Evolutionary conservation across 2,113 vertebrate species (phyloP).

Genomic region (Chelonoidis abingdonii): DNA sequence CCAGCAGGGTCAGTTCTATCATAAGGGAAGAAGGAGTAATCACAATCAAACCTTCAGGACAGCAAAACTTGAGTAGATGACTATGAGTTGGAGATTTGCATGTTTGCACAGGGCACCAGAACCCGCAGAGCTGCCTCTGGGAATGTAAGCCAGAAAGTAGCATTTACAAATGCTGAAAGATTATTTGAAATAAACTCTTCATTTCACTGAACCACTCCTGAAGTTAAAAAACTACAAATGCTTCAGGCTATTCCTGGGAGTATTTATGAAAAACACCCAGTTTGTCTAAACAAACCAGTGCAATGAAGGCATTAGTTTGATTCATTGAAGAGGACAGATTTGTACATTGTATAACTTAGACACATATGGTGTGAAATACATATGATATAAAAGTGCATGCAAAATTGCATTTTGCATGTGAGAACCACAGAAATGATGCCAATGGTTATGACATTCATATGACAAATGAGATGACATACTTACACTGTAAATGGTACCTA

Average conservation of each 20-base stretch:
- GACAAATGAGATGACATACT: not conserved
- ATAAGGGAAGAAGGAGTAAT: not conserved
- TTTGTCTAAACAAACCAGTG: slow-evolving; percentile 71
- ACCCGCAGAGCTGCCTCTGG: not conserved
- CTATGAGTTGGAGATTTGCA: not conserved
- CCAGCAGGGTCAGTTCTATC: not conserved
- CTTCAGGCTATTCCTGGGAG: slow-evolving; percentile 63
- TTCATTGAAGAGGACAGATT: slow-evolving; percentile 70
- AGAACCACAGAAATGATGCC: not conserved
- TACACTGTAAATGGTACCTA: not conserved
- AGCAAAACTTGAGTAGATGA: slow-evolving; percentile 14
- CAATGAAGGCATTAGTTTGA: slow-evolving; percentile 62
- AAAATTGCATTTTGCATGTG: not conserved
- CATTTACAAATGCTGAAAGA: slow-evolving; percentile 44
- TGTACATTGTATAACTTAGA: slow-evolving; percentile 64
- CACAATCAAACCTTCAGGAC: not conserved
- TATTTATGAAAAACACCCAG: slow-evolving; percentile 66
- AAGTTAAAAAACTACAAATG: slow-evolving; percentile 64
- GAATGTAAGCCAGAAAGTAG: not conserved
- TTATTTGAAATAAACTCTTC: slow-evolving; percentile 50
- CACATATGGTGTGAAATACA: not conserved
- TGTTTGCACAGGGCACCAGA: slow-evolving; percentile 13
- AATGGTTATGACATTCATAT: not conserved
- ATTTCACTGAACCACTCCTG: slow-evolving; percentile 70
- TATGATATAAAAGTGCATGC: slow-evolving; percentile 1